Base-by-base conservation (phyloP, 2,888 invertebrate genomes). In the Antheraea yamamai region DNA sequence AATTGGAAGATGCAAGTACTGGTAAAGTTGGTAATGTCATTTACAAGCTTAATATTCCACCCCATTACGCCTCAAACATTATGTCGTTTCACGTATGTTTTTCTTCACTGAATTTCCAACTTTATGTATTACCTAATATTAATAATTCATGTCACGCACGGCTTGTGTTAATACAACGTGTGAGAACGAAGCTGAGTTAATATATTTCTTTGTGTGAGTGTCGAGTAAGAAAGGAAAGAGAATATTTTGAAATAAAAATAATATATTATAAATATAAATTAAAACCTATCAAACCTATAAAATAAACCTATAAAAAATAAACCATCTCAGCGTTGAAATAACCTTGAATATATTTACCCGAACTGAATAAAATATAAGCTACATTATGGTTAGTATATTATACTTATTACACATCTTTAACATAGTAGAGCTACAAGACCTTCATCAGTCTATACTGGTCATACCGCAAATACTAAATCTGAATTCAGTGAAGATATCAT, bases 51-150 rank as follows among this genome's bases (percentile, higher is more conserved):
- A 61, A 61, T 35, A 52, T 73, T 26, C 30, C 61, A 20, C n/a
- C n/a, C 39, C 61, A 61, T 73, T 73, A 23, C 39, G 61, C 61
- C n/a, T 61, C 39, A 39, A 61, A 35, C 61, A 61, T 35, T 58
- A n/a, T 73, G 79, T 80, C 79, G 74, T 79, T 78, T 75, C 81
- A 81, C 81, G 81, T 83, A 82, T 77, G 78, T 77, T 80, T 77
- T 70, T 70, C 39, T 70, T 77, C 78, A 75, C 77, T 75, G 76
- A 77, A 79, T 76, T 81, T 77, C 74, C 79, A 80, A 80, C 79
- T 78, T 81, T 79, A 71, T 68, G 79, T 74, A 75, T 70, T 64
- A 66, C 64, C 64, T 75, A 74, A 77, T 78, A 66, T 83, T 78
- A 79, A 83, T 84, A 82, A 83, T 84, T 81, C 81, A 81, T 82